phyloP scores from a whole-genome alignment of 2,797 vertebrate species.

The Toxotes lorentzi region DNA sequence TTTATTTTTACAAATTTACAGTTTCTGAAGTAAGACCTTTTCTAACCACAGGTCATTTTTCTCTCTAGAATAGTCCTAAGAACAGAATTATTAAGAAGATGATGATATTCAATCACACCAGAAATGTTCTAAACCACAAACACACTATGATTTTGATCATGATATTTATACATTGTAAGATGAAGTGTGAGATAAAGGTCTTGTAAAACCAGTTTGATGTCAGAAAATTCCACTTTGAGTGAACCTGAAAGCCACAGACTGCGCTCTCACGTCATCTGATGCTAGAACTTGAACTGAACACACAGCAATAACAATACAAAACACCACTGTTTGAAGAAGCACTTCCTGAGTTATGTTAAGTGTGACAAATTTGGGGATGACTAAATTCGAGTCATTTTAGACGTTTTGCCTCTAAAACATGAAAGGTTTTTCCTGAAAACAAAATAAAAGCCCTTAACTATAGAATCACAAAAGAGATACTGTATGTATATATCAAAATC shows the following conservation, averaged over 20 bases:
- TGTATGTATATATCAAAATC: background rate
- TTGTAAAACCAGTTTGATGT: conserved; percentile 34
- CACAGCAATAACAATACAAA: conserved; percentile 23
- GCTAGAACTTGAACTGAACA: conserved; percentile 29
- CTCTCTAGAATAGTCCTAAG: background rate
- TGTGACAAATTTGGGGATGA: conserved; percentile 31
- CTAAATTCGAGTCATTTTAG: background rate
- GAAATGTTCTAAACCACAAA: conserved; percentile 22
- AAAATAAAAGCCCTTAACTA: background rate
- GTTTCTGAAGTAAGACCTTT: background rate
- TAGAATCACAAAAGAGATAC: background rate
- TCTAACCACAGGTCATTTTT: background rate
- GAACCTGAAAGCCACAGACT: conserved; percentile 65
- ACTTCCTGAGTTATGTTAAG: background rate
- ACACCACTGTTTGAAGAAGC: conserved; percentile 2
- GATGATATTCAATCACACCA: background rate
- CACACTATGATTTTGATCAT: background rate
- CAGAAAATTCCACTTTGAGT: conserved; percentile 52
- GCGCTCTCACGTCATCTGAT: conserved; percentile 47
- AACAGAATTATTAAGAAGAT: background rate
- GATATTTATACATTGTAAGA: conserved; percentile 12
- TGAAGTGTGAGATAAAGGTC: conserved; percentile 19
- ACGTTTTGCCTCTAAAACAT: background rate
- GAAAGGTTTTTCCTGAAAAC: background rate
- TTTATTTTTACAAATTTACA: no score